These are phyloP conservation scores for Carcinoscorpius rotundicauda DNA, from an alignment of 1,140 invertebrate genomes.

Conservation along the genomic window DNA sequence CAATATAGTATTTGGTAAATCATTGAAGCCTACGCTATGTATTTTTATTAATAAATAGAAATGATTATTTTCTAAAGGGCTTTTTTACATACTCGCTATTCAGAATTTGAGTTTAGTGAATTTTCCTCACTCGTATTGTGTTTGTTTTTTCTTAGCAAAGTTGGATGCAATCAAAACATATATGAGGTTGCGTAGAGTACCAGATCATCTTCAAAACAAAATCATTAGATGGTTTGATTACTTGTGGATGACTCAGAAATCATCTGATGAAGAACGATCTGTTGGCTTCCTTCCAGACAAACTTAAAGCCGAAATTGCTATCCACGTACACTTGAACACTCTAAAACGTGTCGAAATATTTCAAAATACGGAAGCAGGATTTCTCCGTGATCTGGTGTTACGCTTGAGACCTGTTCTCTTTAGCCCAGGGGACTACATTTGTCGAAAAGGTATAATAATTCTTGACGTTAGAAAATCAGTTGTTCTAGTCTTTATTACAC, in stretches of 20 bases:
- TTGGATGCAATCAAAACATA: constrained; percentile 95
- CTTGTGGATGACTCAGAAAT: constrained; percentile 95
- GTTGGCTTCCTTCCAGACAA: constrained; percentile 92
- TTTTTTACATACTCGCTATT: too few species aligned
- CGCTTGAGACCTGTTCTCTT: constrained; percentile 88
- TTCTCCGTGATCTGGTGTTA: constrained; percentile 92
- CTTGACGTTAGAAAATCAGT: too few species aligned
- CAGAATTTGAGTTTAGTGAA: too few species aligned
- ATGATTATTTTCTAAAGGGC: too few species aligned
- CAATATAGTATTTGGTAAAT: too few species aligned
- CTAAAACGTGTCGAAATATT: constrained; percentile 96
- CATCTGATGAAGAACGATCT: constrained; percentile 89
- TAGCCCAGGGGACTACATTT: constrained; percentile 96
- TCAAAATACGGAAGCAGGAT: constrained; percentile 97
- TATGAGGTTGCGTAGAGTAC: constrained; percentile 89
- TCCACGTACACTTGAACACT: constrained; percentile 96
- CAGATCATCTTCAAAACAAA: constrained; percentile 87
- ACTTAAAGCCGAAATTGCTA: constrained; percentile 95
- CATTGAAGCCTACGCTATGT: too few species aligned
- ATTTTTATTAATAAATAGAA: too few species aligned
- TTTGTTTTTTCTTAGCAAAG: constrained; percentile 61
- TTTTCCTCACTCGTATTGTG: too few species aligned
- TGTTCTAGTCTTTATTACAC: too few species aligned
- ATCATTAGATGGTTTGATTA: constrained; percentile 99
- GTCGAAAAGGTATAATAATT: constrained; percentile 73